Evolutionary conservation across 2,797 vertebrate species (phyloP), one percentile per base, ranked within the genome.

Genomic region (Amblyopsis hoosieri): DNA sequence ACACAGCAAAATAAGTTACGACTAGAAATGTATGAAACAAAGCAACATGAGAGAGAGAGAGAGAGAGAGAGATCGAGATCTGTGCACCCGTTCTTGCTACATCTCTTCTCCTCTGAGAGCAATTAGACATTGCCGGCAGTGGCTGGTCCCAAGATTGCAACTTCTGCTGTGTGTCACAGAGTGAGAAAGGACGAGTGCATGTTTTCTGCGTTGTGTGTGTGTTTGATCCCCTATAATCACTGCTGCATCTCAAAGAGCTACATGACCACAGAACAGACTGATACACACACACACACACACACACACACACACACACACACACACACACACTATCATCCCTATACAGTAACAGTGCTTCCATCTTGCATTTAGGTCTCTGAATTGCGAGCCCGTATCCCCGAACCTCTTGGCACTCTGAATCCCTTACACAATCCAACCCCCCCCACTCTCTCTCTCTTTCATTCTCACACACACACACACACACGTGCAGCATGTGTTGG

Each of bases 61-160:
- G 29, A 15, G 42, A 15, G n/a, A n/a, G 51, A 12, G 14, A 17
- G 17, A 1, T n/a, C n/a, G n/a, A 50, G 15, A 12, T 87, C 83
- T 79, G 69, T 69, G 78, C 69, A 74, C 67, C 69, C 69, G 77
- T 89, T 89, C 87, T 84, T 75, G 68, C 12, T 13, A 29, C 64
- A 67, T 86, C 80, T 80, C 65, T 75, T 82, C 84, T 87, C 90
- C 87, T 87, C 86, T 81, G 88, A 93, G 88, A 89, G 87, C 90
- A 92, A 91, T 92, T 92, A 92, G 85, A 87, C 75, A 81, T 75
- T 78, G 85, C 80, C 71, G 74, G 84, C 81, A 85, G 87, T 84
- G 83, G 82, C 84, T 78, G 60, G 85, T 90, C 84, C 84, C 85
- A 76, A 80, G 83, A 86, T 29, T 29, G 23, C 3, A 29, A 29